Conservation (phyloP, 2,113 vertebrate species). For the Coryphaenoides rupestris region DNA sequence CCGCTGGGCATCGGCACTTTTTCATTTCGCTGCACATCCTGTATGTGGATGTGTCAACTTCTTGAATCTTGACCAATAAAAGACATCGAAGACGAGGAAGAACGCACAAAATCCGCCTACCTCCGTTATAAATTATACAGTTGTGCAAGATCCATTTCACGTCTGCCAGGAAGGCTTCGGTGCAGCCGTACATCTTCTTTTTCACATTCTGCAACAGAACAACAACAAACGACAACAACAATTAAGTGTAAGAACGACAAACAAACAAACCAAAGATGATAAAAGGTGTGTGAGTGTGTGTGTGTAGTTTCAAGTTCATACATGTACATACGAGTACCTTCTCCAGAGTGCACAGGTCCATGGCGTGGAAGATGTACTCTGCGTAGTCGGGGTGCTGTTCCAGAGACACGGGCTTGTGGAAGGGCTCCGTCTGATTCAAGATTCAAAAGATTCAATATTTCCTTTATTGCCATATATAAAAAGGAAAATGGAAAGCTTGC, state of each 20-base stretch:
- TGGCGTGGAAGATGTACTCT: slow-evolving; percentile 97
- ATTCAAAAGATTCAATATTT: too few species aligned
- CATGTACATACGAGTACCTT: slow-evolving; percentile 75
- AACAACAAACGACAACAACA: slow-evolving; percentile 9
- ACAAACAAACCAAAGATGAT: neutral
- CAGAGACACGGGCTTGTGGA: slow-evolving; percentile 95
- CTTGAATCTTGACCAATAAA: neutral
- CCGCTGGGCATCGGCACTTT: too few species aligned
- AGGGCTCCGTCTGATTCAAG: slow-evolving; percentile 93
- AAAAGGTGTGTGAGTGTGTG: too few species aligned
- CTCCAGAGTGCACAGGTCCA: slow-evolving; percentile 96
- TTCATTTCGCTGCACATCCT: too few species aligned
- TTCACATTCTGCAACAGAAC: slow-evolving; percentile 84
- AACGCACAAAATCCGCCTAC: slow-evolving; percentile 53
- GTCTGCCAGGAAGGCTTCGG: slow-evolving; percentile 96
- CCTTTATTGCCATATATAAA: too few species aligned
- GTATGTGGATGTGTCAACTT: too few species aligned
- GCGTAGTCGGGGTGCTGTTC: slow-evolving; percentile 98
- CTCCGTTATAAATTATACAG: slow-evolving; percentile 98
- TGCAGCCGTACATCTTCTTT: slow-evolving; percentile 99
- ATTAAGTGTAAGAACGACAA: neutral
- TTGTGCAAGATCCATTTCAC: slow-evolving; percentile 99
- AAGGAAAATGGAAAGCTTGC: too few species aligned
- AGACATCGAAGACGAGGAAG: neutral
- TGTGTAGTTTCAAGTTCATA: neutral